These are phyloP conservation scores for Psilanteris sp. DNA, from an alignment of 1,140 invertebrate genomes.

Conservation along the genomic window DNA sequence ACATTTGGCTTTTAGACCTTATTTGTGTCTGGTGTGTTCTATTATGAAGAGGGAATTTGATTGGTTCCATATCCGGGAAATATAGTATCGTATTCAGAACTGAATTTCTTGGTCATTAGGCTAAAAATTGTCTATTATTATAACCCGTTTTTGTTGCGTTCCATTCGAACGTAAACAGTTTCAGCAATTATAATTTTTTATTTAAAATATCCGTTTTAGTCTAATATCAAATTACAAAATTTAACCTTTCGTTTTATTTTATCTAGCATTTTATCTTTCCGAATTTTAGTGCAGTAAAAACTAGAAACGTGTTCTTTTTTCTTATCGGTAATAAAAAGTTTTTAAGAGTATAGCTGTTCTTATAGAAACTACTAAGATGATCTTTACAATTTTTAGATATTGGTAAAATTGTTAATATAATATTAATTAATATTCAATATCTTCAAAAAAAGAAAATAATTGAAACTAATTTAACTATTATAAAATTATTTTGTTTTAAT, in stretches of 20 bases:
- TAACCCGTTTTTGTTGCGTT: no score
- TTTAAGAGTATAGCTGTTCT: constrained; percentile 14
- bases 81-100: constrained; percentile 44
- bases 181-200: neutral
- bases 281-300: constrained; percentile 23
- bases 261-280: constrained; percentile 16
- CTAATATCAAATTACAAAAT: constrained; percentile 18
- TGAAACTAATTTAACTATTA: no score
- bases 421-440: no score
- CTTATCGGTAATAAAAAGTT: constrained; percentile 46
- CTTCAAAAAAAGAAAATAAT: no score
- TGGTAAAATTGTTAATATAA: no score
- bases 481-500: no score
- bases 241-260: constrained; percentile 11
- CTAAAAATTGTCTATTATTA: constrained; percentile 26
- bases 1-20: constrained; percentile 42
- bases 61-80: constrained; percentile 52
- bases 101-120: neutral
- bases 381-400: no score
- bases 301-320: constrained; percentile 16
- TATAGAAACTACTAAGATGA: neutral
- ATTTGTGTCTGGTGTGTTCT: constrained; percentile 38
- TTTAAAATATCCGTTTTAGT: neutral
- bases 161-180: no score
- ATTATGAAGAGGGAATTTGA: constrained; percentile 55